phyloP scores from a whole-genome alignment of 2,888 invertebrate species.

The Halictus ligatus region DNA sequence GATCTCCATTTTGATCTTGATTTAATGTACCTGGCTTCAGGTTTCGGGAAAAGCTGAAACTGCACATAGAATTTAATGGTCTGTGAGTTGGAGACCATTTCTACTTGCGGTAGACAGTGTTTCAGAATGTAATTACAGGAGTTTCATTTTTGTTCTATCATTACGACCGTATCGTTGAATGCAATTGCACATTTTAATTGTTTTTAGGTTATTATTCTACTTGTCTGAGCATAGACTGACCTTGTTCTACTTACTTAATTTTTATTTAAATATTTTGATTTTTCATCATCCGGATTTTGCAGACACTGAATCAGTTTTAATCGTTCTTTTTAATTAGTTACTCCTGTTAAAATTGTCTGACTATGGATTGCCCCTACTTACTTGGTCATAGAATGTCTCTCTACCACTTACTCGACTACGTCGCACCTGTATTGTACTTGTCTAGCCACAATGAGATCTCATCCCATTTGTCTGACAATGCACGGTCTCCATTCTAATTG shows the following conservation, averaged over 20 bases:
- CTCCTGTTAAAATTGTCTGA: too few relatives aligned
- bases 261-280: too few relatives aligned
- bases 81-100: not conserved
- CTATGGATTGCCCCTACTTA: too few relatives aligned
- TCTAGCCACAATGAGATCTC: not conserved
- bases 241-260: too few relatives aligned
- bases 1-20: not conserved
- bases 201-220: not conserved
- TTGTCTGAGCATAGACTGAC: too few relatives aligned
- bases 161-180: too few relatives aligned
- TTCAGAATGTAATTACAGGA: not conserved
- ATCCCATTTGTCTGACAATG: not conserved
- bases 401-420: not conserved
- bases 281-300: too few relatives aligned
- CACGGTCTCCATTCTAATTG: not conserved
- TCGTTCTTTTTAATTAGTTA: too few relatives aligned
- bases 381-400: too few relatives aligned
- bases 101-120: not conserved
- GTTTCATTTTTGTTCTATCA: too few relatives aligned
- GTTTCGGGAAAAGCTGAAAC: not conserved
- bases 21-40: not conserved
- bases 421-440: not conserved
- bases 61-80: not conserved
- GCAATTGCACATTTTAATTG: too few relatives aligned
- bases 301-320: too few relatives aligned